Evolutionary conservation across 2,797 vertebrate species (phyloP).

Genomic region (Coracias cyanogaster): DNA sequence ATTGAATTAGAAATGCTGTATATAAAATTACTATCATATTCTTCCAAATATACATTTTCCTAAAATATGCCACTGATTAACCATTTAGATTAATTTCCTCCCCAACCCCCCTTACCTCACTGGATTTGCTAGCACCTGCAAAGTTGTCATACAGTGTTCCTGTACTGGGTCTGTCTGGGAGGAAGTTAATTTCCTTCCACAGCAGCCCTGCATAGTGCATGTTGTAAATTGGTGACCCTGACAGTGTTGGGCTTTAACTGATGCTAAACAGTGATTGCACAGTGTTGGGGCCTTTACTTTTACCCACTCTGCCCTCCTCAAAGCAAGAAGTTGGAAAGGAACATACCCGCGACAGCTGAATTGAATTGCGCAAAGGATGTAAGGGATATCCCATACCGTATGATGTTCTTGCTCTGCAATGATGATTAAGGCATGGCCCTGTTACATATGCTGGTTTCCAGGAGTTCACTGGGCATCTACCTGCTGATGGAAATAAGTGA

Average conservation of each 20-base stretch:
- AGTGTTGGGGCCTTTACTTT: background rate
- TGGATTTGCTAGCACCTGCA: background rate
- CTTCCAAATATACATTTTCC: background rate
- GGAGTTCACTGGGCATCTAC: background rate
- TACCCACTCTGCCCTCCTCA: background rate
- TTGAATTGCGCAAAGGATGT: background rate
- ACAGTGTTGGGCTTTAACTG: background rate
- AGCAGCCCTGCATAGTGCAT: background rate
- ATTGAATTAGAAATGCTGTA: background rate
- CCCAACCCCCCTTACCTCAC: background rate
- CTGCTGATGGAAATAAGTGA: background rate
- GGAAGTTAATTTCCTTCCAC: background rate
- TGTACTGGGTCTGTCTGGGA: background rate
- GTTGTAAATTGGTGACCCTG: background rate
- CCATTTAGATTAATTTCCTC: background rate
- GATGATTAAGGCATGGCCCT: background rate
- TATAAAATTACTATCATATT: background rate
- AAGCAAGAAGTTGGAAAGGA: background rate
- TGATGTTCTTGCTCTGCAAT: rapidly evolving
- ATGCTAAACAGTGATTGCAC: background rate
- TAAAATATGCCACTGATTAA: background rate
- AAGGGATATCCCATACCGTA: background rate
- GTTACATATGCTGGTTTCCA: background rate
- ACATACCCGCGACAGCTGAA: background rate
- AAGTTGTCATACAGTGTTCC: background rate